Evolutionary conservation across 2,888 invertebrate species (phyloP), one percentile per base, ranked within the genome.

Genomic region (Melikaiella ostensackeni): DNA sequence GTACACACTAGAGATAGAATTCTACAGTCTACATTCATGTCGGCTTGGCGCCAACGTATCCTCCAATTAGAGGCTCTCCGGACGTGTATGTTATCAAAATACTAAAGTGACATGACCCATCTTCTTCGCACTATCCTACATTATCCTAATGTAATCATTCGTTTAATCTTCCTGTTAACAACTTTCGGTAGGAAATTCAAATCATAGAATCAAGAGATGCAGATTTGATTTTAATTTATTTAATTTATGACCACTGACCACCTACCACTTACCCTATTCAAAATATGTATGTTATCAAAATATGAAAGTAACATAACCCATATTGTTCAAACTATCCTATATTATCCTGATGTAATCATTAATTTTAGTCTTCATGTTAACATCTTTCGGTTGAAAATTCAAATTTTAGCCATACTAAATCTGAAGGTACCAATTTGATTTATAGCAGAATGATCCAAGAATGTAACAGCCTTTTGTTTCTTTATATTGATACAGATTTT

Each of bases 41-140:
- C 38, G 64, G 42, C 64, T 64, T 64, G 64, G 64, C 64, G 64
- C 64, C 64, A 64, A 24, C 38, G 42, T 21, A 64, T 64, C 64
- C 64, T 66, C 46, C 64, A 66, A 66, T 66, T 66, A 66, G 63
- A 63, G 38, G 11, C 24, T 27, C 13, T 35, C 42, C 24, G 42
- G 6, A 24, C 42, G 24, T 64, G 64, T n/a, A 66, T 42, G 64
- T 42, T 66, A 46, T 42, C 21, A 66, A 35, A 42, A 24, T 27
- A 42, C 42, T 42, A 42, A 35, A 42, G 27, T 42, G 46, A 66
- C 64, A 66, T 66, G n/a, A 46, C 64, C 64, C 24, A 66, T 66
- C 64, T 66, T 66, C 24, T 66, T 66, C 42, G 42, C 27, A 66
- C 38, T 66, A 66, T 46, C 64, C 64, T 42, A 19, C 4, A 38